Base-by-base conservation (phyloP, 2,797 vertebrate species). In the Thripadectes ignobilis region DNA sequence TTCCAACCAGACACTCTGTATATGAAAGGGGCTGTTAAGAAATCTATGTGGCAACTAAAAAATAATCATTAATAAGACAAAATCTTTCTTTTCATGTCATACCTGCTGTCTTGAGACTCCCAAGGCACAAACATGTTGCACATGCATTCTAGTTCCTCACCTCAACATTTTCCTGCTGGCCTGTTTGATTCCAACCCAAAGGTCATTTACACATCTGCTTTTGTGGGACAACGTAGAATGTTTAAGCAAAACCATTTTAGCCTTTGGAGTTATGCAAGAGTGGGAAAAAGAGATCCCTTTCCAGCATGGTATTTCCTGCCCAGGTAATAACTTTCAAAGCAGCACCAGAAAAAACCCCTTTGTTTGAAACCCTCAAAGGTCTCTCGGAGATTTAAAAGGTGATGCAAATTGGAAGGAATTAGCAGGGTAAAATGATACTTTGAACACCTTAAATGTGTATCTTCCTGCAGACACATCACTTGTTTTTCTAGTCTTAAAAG, bases 401-500 rank as follows among this genome's bases (percentile, higher is more conserved):
- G 22, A 94, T 7, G 7, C 58, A 94, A 89, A 93, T 89, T 58
- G 77, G 62, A 87, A 89, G 45, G 71, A 83, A 89, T 71, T 73
- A 65, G 26, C 39, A 49, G 27, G 23, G 23, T 55, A 62, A 85
- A 89, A 69, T 54, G 46, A 49, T 45, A 62, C 38, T 72, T 68
- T 68, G 34, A 80, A 51, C 38, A 49, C 36, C 34, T 80, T 65
- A 49, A 71, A 71, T 13, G 10, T 39, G 29, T 45, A 24, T 72
- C 68, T 77, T 77, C 20, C 49, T 51, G 12, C 54, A 91, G 69
- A 86, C 83, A 72, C 62, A 68, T 24, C 49, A 65, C 61, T 68
- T 88, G 72, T 72, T 92, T 81, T 92, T 85, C 89, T 77, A 78
- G 87, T 68, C 68, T 79, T 46, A 55, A 46, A 69, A 71, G 88